phyloP scores from a whole-genome alignment of 2,797 vertebrate genomes.

The Sebastes elongatus region DNA sequence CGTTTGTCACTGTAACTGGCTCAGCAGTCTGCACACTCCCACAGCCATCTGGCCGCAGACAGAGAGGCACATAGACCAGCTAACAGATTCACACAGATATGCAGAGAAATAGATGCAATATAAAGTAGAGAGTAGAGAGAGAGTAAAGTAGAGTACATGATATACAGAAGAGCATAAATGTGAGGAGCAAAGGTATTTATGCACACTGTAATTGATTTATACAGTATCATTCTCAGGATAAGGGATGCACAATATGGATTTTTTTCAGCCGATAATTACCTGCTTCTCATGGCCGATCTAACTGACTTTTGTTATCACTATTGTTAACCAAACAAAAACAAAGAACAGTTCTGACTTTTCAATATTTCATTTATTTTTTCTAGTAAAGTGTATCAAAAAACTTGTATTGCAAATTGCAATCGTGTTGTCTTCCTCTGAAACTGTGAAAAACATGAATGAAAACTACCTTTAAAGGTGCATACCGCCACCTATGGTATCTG shows the following conservation, averaged over 20 bases:
- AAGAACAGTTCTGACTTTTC: no score
- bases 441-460: no score
- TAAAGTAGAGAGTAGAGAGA: background rate
- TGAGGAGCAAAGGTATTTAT: background rate
- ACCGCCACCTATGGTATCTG: fast-evolving
- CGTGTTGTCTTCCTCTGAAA: no score
- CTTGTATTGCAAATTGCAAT: no score
- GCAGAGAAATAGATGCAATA: background rate
- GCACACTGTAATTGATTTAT: background rate
- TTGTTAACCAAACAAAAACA: no score
- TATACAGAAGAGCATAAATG: background rate
- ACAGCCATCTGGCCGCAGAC: conserved; percentile 72
- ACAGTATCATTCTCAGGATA: background rate
- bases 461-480: no score
- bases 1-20: conserved; percentile 51
- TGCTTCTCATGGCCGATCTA: no score
- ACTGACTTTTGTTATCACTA: no score
- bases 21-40: conserved; percentile 55
- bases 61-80: conserved; percentile 22
- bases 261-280: no score
- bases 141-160: background rate
- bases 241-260: background rate
- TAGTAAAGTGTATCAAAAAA: no score
- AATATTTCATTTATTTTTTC: no score
- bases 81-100: conserved; percentile 15